phyloP scores from a whole-genome alignment of 2,888 invertebrate species.

The Ethmia dodecea region DNA sequence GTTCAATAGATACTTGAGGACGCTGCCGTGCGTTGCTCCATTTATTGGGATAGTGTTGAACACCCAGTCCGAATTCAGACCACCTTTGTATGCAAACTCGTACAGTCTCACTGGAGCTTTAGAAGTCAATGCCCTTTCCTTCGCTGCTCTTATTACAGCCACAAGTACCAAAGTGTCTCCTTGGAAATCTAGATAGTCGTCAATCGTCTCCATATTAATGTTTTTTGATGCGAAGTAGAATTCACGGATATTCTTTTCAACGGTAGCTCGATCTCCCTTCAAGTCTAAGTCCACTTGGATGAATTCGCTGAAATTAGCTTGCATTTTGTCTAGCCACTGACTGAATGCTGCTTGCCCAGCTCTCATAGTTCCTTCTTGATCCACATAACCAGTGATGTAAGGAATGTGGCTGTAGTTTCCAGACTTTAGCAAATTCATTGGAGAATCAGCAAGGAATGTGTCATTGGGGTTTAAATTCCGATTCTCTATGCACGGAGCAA shows the following conservation, averaged over 20 bases:
- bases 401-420: constrained; percentile 53
- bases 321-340: constrained; percentile 48
- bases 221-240: constrained; percentile 44
- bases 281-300: constrained; percentile 49
- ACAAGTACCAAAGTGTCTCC: constrained; percentile 53
- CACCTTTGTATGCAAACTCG: constrained; percentile 52
- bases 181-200: constrained; percentile 54
- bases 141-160: constrained; percentile 44
- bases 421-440: constrained; percentile 42
- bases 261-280: constrained; percentile 27
- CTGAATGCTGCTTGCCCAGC: constrained; percentile 38
- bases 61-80: constrained; percentile 44
- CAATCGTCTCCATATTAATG: constrained; percentile 42
- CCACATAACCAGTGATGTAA: constrained; percentile 49
- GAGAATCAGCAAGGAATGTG: constrained; percentile 45
- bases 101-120: constrained; percentile 40
- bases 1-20: constrained; percentile 55
- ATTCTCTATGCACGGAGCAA: constrained; percentile 63
- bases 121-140: constrained; percentile 46
- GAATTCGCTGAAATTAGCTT: constrained; percentile 50
- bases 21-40: constrained; percentile 52
- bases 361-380: constrained; percentile 56
- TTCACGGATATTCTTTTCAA: constrained; percentile 33
- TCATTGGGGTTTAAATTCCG: constrained; percentile 28
- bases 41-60: constrained; percentile 41